Evolutionary conservation across 2,888 invertebrate genomes (phyloP), one percentile per base, ranked within the genome.

Genomic region (Conistra vaccinii): DNA sequence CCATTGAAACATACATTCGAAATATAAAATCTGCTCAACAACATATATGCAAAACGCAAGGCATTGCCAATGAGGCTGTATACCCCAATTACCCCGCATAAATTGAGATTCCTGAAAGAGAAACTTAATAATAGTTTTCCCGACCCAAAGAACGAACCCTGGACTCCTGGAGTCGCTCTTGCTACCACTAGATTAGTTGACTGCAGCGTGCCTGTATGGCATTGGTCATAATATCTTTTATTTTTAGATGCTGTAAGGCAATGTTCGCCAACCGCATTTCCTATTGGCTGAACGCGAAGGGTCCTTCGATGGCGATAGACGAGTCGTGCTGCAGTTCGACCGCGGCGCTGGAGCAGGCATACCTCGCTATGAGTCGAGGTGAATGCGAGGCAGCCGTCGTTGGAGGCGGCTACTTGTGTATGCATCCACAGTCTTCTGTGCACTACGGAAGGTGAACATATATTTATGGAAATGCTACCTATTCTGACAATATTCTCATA

Each of bases 361-460:
- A 90, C 72, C 87, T 88, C 9, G 93, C 93, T 3, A 90, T 96
- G 7, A 76, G 79, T 0, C 87, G 90, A 0, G 95, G 95, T 0
- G 91, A 92, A 12, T 94, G 95, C 68, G 95, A 95, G 39, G 92
- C 94, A 0, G 98, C 98, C 23, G 94, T 98, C 42, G 97, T 98
- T 3, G 97, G 97, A 3, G 97, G 97, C 1, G 92, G 95, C 14
- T 97, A 96, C 83, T 87, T 97, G 23, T 97, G 97, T 71, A 88
- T 97, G 45, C 97, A 97, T 81, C 97, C 97, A 1, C 93, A 95
- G 67, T 88, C 91, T 0, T 90, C 92, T 3, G 85, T 95, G 1
- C 94, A 95, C 66, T 92, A 90, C 72, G 89, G 89, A 78, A 93
- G 94, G 95, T 94, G 84, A 74, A 35, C 0, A 5, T 1, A 53